Conservation (phyloP, 2,797 vertebrate species). For the Neoniphon sammara region DNA sequence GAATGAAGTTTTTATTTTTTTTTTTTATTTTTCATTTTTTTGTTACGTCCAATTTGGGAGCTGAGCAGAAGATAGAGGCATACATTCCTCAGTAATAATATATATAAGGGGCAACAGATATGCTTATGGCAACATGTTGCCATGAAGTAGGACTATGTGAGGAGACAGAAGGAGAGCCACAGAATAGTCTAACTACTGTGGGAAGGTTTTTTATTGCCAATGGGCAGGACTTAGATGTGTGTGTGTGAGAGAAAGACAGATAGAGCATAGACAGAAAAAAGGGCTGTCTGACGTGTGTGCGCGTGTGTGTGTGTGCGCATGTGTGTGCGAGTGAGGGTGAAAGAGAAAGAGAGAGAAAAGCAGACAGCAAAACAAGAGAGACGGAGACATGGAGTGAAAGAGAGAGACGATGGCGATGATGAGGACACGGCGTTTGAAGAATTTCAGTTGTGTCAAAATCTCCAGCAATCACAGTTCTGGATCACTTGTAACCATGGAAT, state of each 20-base stretch:
- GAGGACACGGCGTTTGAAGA: not conserved
- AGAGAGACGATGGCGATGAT: not conserved
- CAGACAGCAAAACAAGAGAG: not conserved
- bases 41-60: not conserved
- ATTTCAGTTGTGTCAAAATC: not conserved
- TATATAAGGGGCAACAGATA: conserved; percentile 20
- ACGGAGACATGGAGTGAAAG: not conserved
- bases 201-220: not conserved
- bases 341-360: conserved; percentile 4
- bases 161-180: not conserved
- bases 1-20: conserved; percentile 10
- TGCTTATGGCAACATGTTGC: conserved; percentile 6
- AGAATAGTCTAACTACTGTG: not conserved
- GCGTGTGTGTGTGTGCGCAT: not conserved
- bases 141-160: conserved; percentile 11
- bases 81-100: not conserved
- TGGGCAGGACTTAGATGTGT: not conserved
- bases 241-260: not conserved
- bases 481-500: conserved; percentile 20
- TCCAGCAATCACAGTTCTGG: not conserved
- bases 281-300: not conserved
- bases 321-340: too few species aligned
- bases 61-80: not conserved
- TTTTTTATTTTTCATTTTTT: not conserved
- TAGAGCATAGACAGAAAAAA: not conserved